Base-by-base conservation (phyloP, 2,888 invertebrate genomes). In the Mechanitis mazaeus region DNA sequence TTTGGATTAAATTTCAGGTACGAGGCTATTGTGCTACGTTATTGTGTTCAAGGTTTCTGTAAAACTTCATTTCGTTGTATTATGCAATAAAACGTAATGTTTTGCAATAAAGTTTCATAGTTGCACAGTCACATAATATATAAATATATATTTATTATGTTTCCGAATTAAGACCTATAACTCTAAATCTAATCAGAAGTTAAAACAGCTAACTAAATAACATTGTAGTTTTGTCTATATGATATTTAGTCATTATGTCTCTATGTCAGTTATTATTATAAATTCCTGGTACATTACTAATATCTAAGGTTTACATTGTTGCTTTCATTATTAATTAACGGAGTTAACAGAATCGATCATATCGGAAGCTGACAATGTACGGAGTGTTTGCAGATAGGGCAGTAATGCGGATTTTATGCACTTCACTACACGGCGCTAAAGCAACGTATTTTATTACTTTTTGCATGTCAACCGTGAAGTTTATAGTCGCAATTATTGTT, bases 401-500 rank as follows among this genome's bases (percentile, higher is more conserved):
- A 61, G 56, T 63, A 61, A 63, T 61, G 63, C 55, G 55, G 66
- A 67, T 66, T 71, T 68, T 72, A 74, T 70, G 72, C 72, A 75
- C 71, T 72, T 69, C 61, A 67, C 70, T 67, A 70, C 69, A 68
- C 71, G 65, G 63, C 61, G 60, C 58, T 72, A 71, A 20, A 73
- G 73, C 71, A 66, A 71, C 73, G 71, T 69, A 68, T 85, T 84
- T 84, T 84, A 84, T 82, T 79, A 77, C 82, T 78, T 79, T 81
- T 79, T 80, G 76, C 79, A 77, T 81, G 81, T 81, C 82, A 80
- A 77, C 78, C 77, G 76, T 80, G 77, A 80, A 79, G 78, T 85
- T 85, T 85, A 85, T 85, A 75, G 80, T 74, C 60, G 79, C 79
- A 83, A 82, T 84, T 81, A 83, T 82, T 79, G 77, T 75, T 80